Evolutionary conservation across 2,888 invertebrate species (phyloP).

Genomic region (Lydus trimaculatus): DNA sequence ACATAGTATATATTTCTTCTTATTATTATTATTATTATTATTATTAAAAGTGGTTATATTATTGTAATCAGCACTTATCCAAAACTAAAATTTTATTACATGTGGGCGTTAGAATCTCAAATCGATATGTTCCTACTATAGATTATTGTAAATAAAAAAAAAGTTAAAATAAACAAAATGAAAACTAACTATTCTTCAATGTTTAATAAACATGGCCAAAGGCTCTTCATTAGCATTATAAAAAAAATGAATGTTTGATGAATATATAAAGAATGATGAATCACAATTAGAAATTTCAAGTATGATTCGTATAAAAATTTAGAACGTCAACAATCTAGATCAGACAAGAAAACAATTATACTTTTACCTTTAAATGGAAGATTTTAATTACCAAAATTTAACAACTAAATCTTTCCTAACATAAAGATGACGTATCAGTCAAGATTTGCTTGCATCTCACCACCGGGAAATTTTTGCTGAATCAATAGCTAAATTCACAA

Average conservation of each 20-base stretch:
- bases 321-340: no score
- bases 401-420: no score
- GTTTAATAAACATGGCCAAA: neutral
- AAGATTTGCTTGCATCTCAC: no score
- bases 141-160: neutral
- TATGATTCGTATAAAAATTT: neutral
- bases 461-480: no score
- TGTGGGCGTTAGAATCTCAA: neutral
- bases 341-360: neutral
- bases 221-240: neutral
- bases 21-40: neutral
- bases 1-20: no score
- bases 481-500: no score
- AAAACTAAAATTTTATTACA: neutral
- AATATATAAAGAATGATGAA: neutral
- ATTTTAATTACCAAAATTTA: neutral
- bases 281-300: neutral
- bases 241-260: neutral
- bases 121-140: neutral
- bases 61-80: constrained; percentile 1
- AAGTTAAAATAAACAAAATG: neutral
- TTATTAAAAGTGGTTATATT: neutral
- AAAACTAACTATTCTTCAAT: neutral
- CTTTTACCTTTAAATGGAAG: no score
- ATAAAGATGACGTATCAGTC: no score